Conservation (phyloP, 2,888 invertebrate species). For the Xestia xanthographa region DNA sequence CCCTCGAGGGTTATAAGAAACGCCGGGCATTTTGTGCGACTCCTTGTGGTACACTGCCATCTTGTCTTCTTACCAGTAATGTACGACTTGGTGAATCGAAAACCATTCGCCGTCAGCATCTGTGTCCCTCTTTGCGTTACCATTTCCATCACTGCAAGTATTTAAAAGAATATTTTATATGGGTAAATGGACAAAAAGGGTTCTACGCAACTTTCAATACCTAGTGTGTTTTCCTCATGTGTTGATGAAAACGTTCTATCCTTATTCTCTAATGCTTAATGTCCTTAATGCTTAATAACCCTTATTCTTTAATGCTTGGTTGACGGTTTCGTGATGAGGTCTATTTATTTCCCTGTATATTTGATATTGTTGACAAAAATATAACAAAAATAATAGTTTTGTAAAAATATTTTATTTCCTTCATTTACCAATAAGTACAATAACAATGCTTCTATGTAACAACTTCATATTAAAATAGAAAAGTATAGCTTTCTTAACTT, state of each 20-base stretch:
- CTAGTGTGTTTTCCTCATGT: too few species aligned
- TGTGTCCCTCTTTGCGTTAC: constrained; percentile 75
- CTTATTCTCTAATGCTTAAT: too few species aligned
- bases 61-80: constrained; percentile 67
- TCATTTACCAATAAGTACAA: constrained; percentile 14
- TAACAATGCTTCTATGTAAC: background rate
- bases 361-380: background rate
- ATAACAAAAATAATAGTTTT: background rate
- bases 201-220: too few species aligned
- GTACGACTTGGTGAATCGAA: constrained; percentile 77
- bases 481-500: background rate
- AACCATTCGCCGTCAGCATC: constrained; percentile 75
- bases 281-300: too few species aligned
- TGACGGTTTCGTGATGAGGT: too few species aligned
- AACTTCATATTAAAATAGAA: background rate
- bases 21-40: constrained; percentile 67
- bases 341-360: too few species aligned
- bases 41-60: constrained; percentile 72
- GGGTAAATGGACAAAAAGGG: too few species aligned
- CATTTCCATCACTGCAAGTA: constrained; percentile 72
- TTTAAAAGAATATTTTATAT: background rate
- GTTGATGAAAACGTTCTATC: too few species aligned
- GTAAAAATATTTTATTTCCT: constrained; percentile 41
- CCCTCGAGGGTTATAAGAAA: too few species aligned
- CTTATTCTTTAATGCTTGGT: too few species aligned